These are phyloP conservation scores for Collichthys lucidus DNA, from an alignment of 2,113 vertebrate genomes.

Conservation along the genomic window DNA sequence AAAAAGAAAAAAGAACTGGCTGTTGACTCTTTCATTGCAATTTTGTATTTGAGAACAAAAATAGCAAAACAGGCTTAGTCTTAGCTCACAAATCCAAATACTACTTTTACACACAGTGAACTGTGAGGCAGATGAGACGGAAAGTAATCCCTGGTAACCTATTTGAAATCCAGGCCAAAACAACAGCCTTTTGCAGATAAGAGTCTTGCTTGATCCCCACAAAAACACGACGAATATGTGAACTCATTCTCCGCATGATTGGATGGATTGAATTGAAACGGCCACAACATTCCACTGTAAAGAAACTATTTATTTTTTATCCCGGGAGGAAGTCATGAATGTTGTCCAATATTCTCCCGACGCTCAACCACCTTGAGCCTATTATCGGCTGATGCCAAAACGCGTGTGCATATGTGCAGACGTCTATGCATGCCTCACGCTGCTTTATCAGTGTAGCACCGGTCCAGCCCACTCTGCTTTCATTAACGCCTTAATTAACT, in stretches of 20 bases:
- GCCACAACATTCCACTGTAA: not conserved
- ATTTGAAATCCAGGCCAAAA: conserved; percentile 61
- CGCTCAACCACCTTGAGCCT: conserved; percentile 14
- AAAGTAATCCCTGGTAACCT: conserved; percentile 49
- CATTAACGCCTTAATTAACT: conserved; percentile 81
- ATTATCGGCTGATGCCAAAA: conserved; percentile 44
- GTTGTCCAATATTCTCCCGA: conserved; percentile 17
- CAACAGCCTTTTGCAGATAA: conserved; percentile 58
- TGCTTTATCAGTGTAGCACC: conserved; percentile 62
- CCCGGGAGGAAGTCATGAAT: conserved; percentile 15
- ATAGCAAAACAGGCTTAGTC: conserved; percentile 30
- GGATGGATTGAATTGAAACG: conserved; percentile 31
- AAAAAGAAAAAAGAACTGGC: not conserved
- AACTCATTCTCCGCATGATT: not conserved
- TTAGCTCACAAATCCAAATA: conserved; percentile 41
- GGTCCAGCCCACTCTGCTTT: conserved; percentile 63
- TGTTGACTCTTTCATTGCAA: not conserved
- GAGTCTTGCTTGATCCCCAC: conserved; percentile 50
- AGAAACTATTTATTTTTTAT: conserved; percentile 28
- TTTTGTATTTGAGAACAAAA: conserved; percentile 12
- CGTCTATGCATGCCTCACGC: not conserved
- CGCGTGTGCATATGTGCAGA: conserved; percentile 1
- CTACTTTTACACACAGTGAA: conserved; percentile 33
- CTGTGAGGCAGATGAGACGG: conserved; percentile 47
- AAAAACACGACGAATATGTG: conserved; percentile 40